A percentile compares a stretch with the other conserved stretches of the same genome.
These are phyloP conservation scores for Acanthaster planci DNA, from an alignment of 35 echinoderm and acorn worm genomes.

Conservation along the genomic window DNA sequence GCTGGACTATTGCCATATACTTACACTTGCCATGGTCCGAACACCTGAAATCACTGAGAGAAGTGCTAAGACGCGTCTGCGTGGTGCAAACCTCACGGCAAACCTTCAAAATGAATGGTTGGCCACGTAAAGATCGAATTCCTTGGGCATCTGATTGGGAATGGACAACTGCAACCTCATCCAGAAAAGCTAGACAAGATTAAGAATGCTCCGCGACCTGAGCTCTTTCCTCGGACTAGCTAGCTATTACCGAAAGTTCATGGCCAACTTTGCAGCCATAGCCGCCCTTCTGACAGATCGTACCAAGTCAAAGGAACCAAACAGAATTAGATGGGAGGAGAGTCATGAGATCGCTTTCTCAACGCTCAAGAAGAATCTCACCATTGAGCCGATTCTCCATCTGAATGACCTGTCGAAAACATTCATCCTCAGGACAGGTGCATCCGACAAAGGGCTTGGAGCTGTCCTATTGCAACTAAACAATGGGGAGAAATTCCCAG, in stretches of 20 bases:
- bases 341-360: conserved; percentile 28
- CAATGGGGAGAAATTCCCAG: conserved; percentile 41
- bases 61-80: too few species aligned
- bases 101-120: conserved; percentile 51
- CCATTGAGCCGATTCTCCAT: conserved; percentile 37
- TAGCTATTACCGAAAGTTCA: conserved; percentile 23
- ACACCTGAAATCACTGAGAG: too few species aligned
- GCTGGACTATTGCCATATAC: too few species aligned
- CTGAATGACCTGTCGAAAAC: neutral
- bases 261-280: conserved; percentile 36
- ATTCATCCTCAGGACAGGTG: conserved; percentile 50
- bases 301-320: conserved; percentile 35
- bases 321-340: conserved; percentile 16
- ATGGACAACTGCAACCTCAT: conserved; percentile 36
- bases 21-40: neutral
- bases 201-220: neutral
- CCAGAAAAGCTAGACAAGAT: conserved; percentile 45
- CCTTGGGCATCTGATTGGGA: conserved; percentile 53
- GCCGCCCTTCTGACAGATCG: conserved; percentile 14
- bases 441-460: conserved; percentile 47
- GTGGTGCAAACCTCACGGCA: too few species aligned
- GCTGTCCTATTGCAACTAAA: conserved; percentile 40
- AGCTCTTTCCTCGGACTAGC: conserved; percentile 34
- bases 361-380: conserved; percentile 33
- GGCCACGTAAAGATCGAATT: conserved; percentile 42